Conservation (phyloP, 92 coral and sea anemone species). For the Metridium senile region DNA sequence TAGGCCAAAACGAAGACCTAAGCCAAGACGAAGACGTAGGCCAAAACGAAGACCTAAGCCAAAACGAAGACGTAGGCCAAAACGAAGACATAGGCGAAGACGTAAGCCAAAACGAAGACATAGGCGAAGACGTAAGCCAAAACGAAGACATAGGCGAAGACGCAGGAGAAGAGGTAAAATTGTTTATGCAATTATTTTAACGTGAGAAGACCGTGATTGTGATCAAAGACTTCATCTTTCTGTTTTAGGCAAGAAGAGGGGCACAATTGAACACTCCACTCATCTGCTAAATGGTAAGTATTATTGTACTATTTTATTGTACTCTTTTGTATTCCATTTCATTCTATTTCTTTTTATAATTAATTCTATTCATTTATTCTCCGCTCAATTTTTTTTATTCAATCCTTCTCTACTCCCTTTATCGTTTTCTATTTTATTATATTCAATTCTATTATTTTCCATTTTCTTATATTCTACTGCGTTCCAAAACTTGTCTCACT, state of each 20-base stretch:
- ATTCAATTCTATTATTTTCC: too few species aligned
- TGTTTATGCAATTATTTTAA: too few species aligned
- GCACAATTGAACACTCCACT: constrained; percentile 8
- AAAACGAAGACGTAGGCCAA: neutral
- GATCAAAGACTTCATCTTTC: neutral
- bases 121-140: neutral
- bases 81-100: constrained; percentile 5
- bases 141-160: neutral
- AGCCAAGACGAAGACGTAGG: neutral
- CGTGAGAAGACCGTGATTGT: too few species aligned
- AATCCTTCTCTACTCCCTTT: too few species aligned
- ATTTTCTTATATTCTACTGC: too few species aligned
- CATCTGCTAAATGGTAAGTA: constrained; percentile 4
- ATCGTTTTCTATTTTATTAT: too few species aligned
- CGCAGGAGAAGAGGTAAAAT: constrained; percentile 2
- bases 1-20: neutral
- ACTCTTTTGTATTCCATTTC: too few species aligned
- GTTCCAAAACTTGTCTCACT: too few species aligned
- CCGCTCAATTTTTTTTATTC: too few species aligned
- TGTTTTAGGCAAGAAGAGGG: constrained; percentile 22
- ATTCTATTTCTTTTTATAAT: too few species aligned
- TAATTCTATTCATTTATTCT: too few species aligned
- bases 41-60: neutral
- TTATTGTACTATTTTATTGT: too few species aligned
- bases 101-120: constrained; percentile 5